A percentile compares a stretch with the other conserved stretches of the same genome.
Evolutionary conservation across 2,797 vertebrate species (phyloP).

Genomic region (Lutjanus campechanus): DNA sequence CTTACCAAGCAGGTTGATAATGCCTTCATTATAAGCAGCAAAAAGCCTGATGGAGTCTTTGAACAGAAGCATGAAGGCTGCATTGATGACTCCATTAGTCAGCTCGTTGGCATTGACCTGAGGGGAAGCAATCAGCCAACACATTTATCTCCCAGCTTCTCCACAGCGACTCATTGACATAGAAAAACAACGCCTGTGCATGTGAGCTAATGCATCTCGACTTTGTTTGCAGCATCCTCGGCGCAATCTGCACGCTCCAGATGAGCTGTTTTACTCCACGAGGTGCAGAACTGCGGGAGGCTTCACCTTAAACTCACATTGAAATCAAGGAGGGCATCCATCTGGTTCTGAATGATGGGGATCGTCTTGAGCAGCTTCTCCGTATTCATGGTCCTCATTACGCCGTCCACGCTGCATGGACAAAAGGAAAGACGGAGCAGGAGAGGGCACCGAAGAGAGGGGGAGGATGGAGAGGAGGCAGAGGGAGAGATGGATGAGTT

Average conservation of each 20-base stretch:
- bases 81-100: constrained; percentile 99
- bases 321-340: constrained; percentile 99
- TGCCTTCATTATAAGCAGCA: constrained; percentile 99
- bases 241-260: constrained; percentile 22
- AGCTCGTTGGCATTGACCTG: constrained; percentile 99
- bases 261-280: constrained; percentile 4
- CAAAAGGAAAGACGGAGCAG: constrained; percentile 24
- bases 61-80: constrained; percentile 99
- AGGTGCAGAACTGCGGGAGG: constrained; percentile 35
- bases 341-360: constrained; percentile 99
- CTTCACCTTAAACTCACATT: constrained; percentile 90
- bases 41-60: constrained; percentile 99
- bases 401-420: constrained; percentile 93
- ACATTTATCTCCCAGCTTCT: constrained; percentile 49
- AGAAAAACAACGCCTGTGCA: constrained; percentile 22
- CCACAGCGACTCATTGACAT: constrained; percentile 23
- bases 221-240: constrained; percentile 19
- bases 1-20: constrained; percentile 98
- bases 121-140: constrained; percentile 55
- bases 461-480: not conserved
- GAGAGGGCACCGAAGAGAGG: constrained; percentile 13
- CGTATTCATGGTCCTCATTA: constrained; percentile 99
- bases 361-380: constrained; percentile 99
- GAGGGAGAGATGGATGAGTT: constrained; percentile 23
- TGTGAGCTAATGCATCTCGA: constrained; percentile 20